Base-by-base conservation (phyloP, 2,113 vertebrate species). In the Eurypyga helias region DNA sequence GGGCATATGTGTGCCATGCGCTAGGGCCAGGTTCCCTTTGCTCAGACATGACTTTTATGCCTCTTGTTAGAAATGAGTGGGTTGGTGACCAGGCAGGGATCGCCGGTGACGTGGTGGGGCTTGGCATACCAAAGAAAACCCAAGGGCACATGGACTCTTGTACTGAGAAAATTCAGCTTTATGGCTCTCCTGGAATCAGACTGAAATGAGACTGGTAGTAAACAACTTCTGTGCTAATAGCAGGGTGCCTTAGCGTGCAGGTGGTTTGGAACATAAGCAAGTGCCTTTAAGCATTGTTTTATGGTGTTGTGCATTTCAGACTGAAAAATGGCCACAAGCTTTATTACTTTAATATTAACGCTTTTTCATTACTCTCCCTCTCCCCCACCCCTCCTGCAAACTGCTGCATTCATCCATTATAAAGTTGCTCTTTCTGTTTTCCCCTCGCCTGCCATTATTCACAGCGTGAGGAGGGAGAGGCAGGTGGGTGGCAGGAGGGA, bases 221-320 rank as follows among this genome's bases (percentile, higher is more conserved):
- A 96, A 96, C 94, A 97, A 89, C 93, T 94, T 96, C 92, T 95
- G 94, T 91, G 95, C 94, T 94, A 84, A 69, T 94, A 96, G 94
- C 94, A 89, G 96, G 93, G 91, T 93, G 93, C 91, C 89, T 75
- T 87, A 79, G 57, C 9, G 0, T 91, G 93, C 96, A 96, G 91
- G 96, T 96, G 95, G 73, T 87, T 96, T 97, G 81, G 61, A 95
- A 94, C 43, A 84, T 77, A 84, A 95, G 69, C 20, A 31, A 94
- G 43, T 93, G 83, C 91, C 94, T 97, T 89, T 87, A 96, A 95
- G 87, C 91, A 69, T 84, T 96, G 83, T 84, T 96, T 91, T 87
- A 89, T 67, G 69, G 69, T 60, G 43, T 2, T 84, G 66, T 57
- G 49, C 31, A 2, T 96, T 93, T 91, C 93, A 95, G 78, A 69